Conservation (phyloP, 2,888 invertebrate species). For the Polydrusus tereticollis region DNA sequence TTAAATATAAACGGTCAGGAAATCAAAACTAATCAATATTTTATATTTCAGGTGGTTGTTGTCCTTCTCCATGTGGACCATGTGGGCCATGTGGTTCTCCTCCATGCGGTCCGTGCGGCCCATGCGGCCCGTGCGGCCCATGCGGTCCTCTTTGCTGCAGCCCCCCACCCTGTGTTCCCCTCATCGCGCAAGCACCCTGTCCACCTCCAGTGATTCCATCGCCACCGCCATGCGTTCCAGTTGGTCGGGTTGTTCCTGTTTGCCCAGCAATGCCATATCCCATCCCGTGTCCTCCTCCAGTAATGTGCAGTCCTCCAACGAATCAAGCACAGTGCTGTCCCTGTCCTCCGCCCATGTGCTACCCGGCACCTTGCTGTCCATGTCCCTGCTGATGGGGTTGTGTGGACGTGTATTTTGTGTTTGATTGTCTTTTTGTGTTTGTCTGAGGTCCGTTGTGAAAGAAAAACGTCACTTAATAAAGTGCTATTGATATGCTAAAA, state of each 20-base stretch:
- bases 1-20: no score
- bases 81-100: no score
- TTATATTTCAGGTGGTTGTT: constrained; percentile 25
- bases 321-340: constrained; percentile 47
- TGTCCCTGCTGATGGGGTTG: constrained; percentile 33
- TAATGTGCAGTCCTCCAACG: constrained; percentile 51
- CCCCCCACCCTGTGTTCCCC: constrained; percentile 57
- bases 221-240: constrained; percentile 59
- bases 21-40: no score
- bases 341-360: constrained; percentile 60
- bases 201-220: constrained; percentile 59
- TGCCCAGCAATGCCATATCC: constrained; percentile 57
- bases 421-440: not conserved
- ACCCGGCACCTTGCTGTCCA: constrained; percentile 50
- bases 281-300: constrained; percentile 57
- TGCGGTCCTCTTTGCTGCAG: constrained; percentile 53
- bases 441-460: constrained; percentile 5
- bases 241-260: constrained; percentile 57
- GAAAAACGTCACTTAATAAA: constrained; percentile 16
- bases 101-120: constrained; percentile 50
- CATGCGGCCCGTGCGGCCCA: constrained; percentile 53
- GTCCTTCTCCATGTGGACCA: constrained; percentile 47
- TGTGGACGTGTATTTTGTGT: not conserved
- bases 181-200: constrained; percentile 59
- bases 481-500: not conserved